Evolutionary conservation across 2,113 vertebrate species (phyloP).

Genomic region (Corythaeola cristata): DNA sequence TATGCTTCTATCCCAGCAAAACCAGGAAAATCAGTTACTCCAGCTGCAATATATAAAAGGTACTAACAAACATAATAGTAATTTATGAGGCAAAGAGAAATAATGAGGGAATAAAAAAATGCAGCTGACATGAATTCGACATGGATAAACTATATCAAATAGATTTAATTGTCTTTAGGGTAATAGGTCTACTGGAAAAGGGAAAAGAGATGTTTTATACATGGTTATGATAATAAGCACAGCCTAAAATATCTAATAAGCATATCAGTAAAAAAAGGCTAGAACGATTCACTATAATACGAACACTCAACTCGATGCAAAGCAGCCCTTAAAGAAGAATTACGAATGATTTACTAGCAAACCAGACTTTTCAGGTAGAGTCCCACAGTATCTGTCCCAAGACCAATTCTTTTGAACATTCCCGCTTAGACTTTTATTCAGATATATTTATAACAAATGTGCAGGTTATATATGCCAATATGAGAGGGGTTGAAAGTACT

Average conservation of each 20-base stretch:
- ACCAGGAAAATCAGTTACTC: neutral
- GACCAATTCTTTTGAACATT: neutral
- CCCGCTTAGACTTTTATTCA: neutral
- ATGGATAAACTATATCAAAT: neutral
- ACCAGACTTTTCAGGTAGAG: neutral
- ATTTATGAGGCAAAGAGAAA: neutral
- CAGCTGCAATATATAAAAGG: neutral
- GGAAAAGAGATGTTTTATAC: neutral
- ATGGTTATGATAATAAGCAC: neutral
- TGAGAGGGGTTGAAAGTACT: neutral
- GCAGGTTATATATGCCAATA: neutral
- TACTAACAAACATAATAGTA: neutral
- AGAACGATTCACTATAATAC: neutral
- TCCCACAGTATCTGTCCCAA: neutral
- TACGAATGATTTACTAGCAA: neutral
- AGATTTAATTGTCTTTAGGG: neutral
- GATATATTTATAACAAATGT: neutral
- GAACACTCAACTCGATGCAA: neutral
- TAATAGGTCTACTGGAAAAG: neutral
- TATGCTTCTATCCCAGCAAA: too few relatives aligned
- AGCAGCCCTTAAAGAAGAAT: neutral
- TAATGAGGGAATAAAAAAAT: neutral
- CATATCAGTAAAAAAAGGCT: neutral
- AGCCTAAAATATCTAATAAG: neutral
- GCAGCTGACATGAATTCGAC: neutral